Base-by-base conservation (phyloP, 23 tunicate genomes). In the Ascidia mentula region DNA sequence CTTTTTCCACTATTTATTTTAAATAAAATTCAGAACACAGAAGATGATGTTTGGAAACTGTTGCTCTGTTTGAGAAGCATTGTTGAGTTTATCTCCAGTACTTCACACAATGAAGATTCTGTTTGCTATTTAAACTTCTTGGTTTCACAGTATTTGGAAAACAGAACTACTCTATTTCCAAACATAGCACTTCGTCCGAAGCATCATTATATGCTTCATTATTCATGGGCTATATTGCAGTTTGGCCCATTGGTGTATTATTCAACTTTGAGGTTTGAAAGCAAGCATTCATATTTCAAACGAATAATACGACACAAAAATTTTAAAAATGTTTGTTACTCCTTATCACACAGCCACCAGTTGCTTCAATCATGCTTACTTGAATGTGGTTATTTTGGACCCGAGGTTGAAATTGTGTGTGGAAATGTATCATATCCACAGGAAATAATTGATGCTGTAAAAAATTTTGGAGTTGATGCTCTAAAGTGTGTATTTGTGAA, bases 1-100 rank as follows among this genome's bases (percentile, higher is more conserved):
- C 74, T 83, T 31, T 82, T 83, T 46, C 87, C 87, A 2, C 35
- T 83, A 26, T 75, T 74, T 83, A 73, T 83, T 31, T 72, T 82
- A 31, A 22, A 31, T 37, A 82, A 72, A 69, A 40, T 82, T 38
- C 22, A 18, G 12, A 46, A 82, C 38, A 13, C 34, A 36, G 86
- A 82, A 24, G 86, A 82, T 40, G 38, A 45, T 45, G 79, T 32
- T n/a, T 82, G 86, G 86, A 39, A 72, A 39, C 40, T 69, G 30
- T 18, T 82, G 30, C 32, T 82, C 6, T 20, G 13, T 17, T 32
- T 82, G 24, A 34, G 86, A 6, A 18, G 18, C 9, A 72, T 82
- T 40, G 40, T 40, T 34, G 86, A 82, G 38, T 39, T 24, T 70
- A 12, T 20, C 40, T 24, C 34, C 8, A 31, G 31, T 37, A 32